These are phyloP conservation scores for Dysmachus trigonus DNA, from an alignment of 2,888 invertebrate genomes.

Conservation along the genomic window DNA sequence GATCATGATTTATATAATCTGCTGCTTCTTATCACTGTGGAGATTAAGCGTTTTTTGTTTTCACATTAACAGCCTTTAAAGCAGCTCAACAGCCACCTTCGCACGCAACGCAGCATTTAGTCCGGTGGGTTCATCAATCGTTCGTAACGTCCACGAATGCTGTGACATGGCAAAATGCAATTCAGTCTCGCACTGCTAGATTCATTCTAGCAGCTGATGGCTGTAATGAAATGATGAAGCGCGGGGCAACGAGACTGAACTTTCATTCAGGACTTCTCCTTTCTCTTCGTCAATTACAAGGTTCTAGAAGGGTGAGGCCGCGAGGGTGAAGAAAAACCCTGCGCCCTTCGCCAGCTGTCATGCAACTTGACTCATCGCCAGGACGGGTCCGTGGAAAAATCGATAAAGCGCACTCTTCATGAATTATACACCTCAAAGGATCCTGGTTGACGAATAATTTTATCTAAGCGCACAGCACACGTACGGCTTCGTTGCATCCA, in stretches of 20 bases:
- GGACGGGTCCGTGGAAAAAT: not conserved
- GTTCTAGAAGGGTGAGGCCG: not conserved
- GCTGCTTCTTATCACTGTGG: not conserved
- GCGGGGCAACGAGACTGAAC: not conserved
- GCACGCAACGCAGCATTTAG: not conserved
- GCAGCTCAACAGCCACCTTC: not conserved
- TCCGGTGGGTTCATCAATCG: not conserved
- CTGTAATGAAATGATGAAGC: not conserved
- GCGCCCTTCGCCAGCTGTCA: not conserved
- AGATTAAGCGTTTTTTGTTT: not conserved
- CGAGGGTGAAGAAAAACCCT: too few relatives aligned
- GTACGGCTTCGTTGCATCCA: not conserved
- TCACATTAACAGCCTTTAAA: not conserved
- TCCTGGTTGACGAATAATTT: not conserved
- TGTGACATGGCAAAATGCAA: not conserved
- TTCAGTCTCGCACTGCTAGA: not conserved
- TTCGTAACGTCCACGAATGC: not conserved
- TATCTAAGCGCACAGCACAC: not conserved
- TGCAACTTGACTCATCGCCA: not conserved
- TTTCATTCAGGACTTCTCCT: conserved; percentile 15
- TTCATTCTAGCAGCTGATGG: not conserved
- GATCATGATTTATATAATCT: not conserved
- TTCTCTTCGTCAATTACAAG: not conserved
- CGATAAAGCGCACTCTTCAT: not conserved
- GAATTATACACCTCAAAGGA: not conserved